phyloP scores from a whole-genome alignment of 1,140 invertebrate genomes.

The Diprion similis region DNA sequence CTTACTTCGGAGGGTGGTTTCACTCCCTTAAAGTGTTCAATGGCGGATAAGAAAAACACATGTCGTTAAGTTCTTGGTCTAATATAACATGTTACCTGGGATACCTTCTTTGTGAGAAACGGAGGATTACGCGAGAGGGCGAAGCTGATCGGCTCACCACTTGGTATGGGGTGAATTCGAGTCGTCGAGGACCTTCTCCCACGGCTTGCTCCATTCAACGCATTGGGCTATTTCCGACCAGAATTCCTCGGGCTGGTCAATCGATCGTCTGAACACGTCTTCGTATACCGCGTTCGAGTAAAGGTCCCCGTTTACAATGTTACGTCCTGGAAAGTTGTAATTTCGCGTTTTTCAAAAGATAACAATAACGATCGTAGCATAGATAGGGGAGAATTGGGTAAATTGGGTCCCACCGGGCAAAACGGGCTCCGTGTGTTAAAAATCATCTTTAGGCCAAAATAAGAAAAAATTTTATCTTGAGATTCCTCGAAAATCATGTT shows the following conservation, averaged over 20 bases:
- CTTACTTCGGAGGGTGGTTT: too few species aligned
- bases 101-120: background rate
- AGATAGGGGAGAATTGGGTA: too few species aligned
- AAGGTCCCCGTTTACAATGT: conserved; percentile 34
- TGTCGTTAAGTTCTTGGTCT: too few species aligned
- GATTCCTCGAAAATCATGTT: too few species aligned
- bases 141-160: conserved; percentile 70
- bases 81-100: too few species aligned
- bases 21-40: too few species aligned
- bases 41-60: too few species aligned
- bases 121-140: background rate
- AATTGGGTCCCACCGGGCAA: too few species aligned
- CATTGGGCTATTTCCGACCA: conserved; percentile 80
- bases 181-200: conserved; percentile 84
- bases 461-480: too few species aligned
- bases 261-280: conserved; percentile 70
- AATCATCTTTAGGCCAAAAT: too few species aligned
- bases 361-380: background rate
- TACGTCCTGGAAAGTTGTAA: conserved; percentile 16
- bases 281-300: conserved; percentile 66
- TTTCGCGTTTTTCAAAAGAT: background rate
- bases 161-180: conserved; percentile 85
- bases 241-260: conserved; percentile 83
- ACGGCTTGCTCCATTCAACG: conserved; percentile 84
- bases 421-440: too few species aligned